These are phyloP conservation scores for Aplidium turbinatum DNA, from an alignment of 23 tunicate genomes.

Conservation along the genomic window DNA sequence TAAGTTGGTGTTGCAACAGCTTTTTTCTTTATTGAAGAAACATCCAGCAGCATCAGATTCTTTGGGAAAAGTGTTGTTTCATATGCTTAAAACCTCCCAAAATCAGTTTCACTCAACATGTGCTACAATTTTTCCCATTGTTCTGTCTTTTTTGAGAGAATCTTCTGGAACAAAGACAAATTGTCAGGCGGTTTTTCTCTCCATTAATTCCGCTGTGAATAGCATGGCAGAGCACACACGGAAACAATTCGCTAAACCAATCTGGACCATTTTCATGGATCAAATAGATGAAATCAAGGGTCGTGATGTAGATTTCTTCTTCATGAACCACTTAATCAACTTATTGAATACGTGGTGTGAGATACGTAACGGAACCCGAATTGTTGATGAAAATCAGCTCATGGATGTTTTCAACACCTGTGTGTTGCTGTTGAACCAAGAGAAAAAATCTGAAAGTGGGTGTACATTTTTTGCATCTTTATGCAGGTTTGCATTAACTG, in stretches of 20 bases:
- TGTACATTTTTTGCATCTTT: neutral
- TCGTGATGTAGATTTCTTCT: neutral
- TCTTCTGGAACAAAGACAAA: neutral
- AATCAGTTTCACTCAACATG: conserved; percentile 52
- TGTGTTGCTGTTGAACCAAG: neutral
- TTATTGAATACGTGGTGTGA: conserved; percentile 65
- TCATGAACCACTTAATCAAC: conserved; percentile 9
- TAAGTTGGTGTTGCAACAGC: conserved; percentile 34
- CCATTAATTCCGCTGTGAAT: conserved; percentile 24
- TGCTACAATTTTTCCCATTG: conserved; percentile 33
- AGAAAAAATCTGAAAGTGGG: neutral
- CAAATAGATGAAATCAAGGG: conserved; percentile 8
- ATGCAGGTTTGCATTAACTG: conserved; percentile 35
- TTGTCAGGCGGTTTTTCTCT: neutral
- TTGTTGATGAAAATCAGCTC: conserved; percentile 13
- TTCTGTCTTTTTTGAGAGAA: conserved; percentile 35
- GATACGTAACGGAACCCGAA: neutral
- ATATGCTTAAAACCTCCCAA: conserved; percentile 52
- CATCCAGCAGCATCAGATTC: conserved; percentile 20
- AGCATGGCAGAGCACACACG: conserved; percentile 60
- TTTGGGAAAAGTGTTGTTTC: conserved; percentile 51
- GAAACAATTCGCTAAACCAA: conserved; percentile 30
- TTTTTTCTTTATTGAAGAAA: conserved; percentile 34
- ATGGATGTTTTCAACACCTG: conserved; percentile 7
- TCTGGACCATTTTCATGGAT: conserved; percentile 47